Percentiles rank a stretch among this genome's conserved stretches.
These are phyloP conservation scores for Pachyseris speciosa DNA, from an alignment of 64 coral and sea anemone species.

Conservation along the genomic window DNA sequence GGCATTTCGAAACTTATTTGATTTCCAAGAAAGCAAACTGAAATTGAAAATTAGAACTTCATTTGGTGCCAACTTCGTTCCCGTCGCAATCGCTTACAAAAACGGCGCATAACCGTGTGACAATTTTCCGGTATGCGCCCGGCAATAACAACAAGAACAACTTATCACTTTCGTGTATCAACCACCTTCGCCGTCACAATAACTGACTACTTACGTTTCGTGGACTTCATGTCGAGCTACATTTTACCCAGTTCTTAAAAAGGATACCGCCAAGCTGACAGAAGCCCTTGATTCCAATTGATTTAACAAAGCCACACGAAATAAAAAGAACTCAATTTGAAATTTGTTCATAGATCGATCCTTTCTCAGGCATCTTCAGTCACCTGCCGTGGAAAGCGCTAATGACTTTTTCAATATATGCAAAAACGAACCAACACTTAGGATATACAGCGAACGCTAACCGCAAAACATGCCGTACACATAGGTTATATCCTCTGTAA, in stretches of 20 bases:
- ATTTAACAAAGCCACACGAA: background rate
- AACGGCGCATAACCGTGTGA: background rate
- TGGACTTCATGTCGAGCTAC: background rate
- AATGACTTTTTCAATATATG: conserved; percentile 57
- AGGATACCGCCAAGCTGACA: background rate
- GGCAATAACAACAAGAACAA: background rate
- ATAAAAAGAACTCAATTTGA: conserved; percentile 6
- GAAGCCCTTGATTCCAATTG: background rate
- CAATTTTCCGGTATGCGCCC: background rate
- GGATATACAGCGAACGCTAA: background rate
- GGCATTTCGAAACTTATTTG: too few species aligned
- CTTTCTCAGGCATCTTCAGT: background rate
- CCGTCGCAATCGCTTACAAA: background rate
- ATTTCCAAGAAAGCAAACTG: too few species aligned
- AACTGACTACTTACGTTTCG: background rate
- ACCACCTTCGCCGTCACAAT: background rate
- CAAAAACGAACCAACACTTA: background rate
- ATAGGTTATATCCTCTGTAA: background rate
- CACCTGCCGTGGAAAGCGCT: conserved; percentile 27
- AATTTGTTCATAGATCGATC: background rate
- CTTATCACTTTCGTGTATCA: background rate
- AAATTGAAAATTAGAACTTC: too few species aligned
- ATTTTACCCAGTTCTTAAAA: background rate
- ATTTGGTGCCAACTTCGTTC: background rate
- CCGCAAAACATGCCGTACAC: background rate